Evolutionary conservation across 2,888 invertebrate species (phyloP), one percentile per base, ranked within the genome.

Genomic region (Acronicta alni): DNA sequence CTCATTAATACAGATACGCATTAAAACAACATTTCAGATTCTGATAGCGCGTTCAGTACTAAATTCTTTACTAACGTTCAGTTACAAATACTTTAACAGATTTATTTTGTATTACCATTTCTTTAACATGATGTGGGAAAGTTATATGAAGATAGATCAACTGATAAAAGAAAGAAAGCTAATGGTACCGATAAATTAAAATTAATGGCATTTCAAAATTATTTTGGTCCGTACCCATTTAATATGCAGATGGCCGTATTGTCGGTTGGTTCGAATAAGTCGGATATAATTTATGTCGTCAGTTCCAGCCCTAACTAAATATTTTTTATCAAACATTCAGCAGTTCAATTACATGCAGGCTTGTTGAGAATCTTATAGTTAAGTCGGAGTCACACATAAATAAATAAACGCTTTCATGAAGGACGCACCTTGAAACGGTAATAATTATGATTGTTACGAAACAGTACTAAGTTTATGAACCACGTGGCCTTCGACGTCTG

Each of bases 401-500:
- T 68, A 47, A 68, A 37, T 59, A 49, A n/a, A 55, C 18, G 53
- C 47, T 35, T 48, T 56, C 52, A 38, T 56, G 70, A 79, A 82
- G 77, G 77, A 74, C 74, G 48, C 72, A 59, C 78, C 76, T 82
- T 77, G 75, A 69, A 75, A 68, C 61, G 74, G 80, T 70, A 79
- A 84, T 72, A 75, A 83, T 75, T 67, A 47, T 68, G 62, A 71
- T 59, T 68, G 64, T 75, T 78, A 67, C 74, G 67, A 63, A 72
- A 67, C 74, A 68, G 66, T 58, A 67, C 57, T 62, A 64, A 79
- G 72, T 80, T 79, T 79, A 77, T 72, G 73, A 75, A 73, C 67
- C 72, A 62, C 52, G 59, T 71, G 83, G 71, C 88, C 87, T 87
- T 85, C 80, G 46, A 47, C 55, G 77, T 71, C 79, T 84, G 68